phyloP scores from a whole-genome alignment of 2,888 invertebrate genomes.

The Chloromyia formosa region DNA sequence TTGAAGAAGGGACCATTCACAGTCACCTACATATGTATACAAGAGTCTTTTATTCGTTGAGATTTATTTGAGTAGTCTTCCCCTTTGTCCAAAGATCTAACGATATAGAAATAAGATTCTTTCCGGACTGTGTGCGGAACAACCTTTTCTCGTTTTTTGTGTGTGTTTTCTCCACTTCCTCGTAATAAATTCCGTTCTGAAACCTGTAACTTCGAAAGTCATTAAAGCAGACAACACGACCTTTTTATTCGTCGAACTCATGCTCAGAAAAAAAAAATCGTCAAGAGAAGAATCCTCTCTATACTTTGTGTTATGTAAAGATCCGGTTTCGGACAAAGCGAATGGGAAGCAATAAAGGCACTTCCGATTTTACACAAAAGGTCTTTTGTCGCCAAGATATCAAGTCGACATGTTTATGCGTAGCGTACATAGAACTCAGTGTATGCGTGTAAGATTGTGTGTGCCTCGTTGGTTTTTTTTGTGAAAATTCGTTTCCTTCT shows the following conservation, averaged over 20 bases:
- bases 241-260: background rate
- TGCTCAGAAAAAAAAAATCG: background rate
- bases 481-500: slow-evolving; percentile 18
- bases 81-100: too few relatives aligned
- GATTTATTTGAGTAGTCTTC: too few relatives aligned
- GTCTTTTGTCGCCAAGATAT: background rate
- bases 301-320: slow-evolving; percentile 6
- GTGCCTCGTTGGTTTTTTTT: background rate
- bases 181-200: background rate
- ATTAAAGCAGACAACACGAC: slow-evolving; percentile 5
- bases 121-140: too few relatives aligned
- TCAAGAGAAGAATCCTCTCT: background rate
- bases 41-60: too few relatives aligned
- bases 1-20: too few relatives aligned
- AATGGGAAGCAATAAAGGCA: slow-evolving; percentile 9
- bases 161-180: too few relatives aligned
- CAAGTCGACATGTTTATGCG: background rate
- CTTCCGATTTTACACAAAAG: slow-evolving; percentile 5
- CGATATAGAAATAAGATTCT: too few relatives aligned
- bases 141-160: too few relatives aligned
- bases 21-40: too few relatives aligned
- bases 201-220: slow-evolving; percentile 22
- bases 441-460: background rate
- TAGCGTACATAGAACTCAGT: background rate
- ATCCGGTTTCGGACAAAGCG: slow-evolving; percentile 13